A percentile compares a stretch with the other conserved stretches of the same genome.
Evolutionary conservation across 2,888 invertebrate species (phyloP).

Genomic region (Drosophila birchii): DNA sequence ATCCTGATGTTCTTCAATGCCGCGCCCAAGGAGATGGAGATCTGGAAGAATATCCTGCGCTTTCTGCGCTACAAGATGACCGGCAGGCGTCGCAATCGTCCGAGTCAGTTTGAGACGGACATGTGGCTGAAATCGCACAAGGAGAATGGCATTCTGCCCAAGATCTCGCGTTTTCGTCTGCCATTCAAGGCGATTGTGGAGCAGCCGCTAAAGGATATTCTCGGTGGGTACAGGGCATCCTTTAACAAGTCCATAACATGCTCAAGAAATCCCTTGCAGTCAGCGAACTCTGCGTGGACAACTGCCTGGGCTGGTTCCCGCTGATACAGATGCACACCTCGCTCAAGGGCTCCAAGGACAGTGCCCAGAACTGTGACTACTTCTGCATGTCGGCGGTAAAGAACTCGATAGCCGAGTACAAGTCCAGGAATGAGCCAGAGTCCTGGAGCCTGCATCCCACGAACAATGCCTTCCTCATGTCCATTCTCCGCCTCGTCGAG

Average conservation of each 20-base stretch:
- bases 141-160: constrained; percentile 83
- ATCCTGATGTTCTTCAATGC: constrained; percentile 81
- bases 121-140: constrained; percentile 83
- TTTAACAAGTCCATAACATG: no score
- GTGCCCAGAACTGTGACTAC: constrained; percentile 81
- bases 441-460: constrained; percentile 83
- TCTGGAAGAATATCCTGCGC: constrained; percentile 83
- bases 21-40: constrained; percentile 82
- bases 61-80: constrained; percentile 84
- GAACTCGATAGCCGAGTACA: constrained; percentile 83
- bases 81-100: constrained; percentile 78
- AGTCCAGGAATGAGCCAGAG: constrained; percentile 79
- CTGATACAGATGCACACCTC: constrained; percentile 82
- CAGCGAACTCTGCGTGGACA: constrained; percentile 83
- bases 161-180: constrained; percentile 84
- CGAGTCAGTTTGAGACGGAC: constrained; percentile 83
- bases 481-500: constrained; percentile 81
- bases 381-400: constrained; percentile 84
- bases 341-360: constrained; percentile 78
- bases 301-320: constrained; percentile 84
- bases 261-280: constrained; percentile 56
- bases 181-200: constrained; percentile 84
- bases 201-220: constrained; percentile 80
- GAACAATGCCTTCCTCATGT: constrained; percentile 85
- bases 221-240: constrained; percentile 59